Percentiles rank a stretch among this genome's conserved stretches.
Evolutionary conservation across 2,113 vertebrate species (phyloP).

Genomic region (Gobius niger): DNA sequence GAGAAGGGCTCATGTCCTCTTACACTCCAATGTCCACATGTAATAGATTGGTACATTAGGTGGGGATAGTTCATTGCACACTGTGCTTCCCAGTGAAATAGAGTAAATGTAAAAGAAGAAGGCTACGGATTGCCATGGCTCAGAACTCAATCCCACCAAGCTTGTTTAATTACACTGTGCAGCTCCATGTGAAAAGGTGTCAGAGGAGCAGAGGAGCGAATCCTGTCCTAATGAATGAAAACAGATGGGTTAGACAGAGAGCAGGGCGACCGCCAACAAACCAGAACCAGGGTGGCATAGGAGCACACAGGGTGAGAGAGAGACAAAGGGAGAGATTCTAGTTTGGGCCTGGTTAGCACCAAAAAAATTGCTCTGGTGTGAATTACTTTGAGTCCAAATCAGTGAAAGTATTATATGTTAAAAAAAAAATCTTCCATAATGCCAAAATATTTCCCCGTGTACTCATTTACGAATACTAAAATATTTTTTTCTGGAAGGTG

Average conservation of each 20-base stretch:
- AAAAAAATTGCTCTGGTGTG: too few species aligned
- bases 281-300: slow-evolving; percentile 51
- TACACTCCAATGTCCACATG: slow-evolving; percentile 6
- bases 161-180: slow-evolving; percentile 77
- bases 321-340: slow-evolving; percentile 24
- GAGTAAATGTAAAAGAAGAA: slow-evolving; percentile 41
- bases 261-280: slow-evolving; percentile 54
- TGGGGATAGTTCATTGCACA: background rate
- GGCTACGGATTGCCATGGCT: slow-evolving; percentile 30
- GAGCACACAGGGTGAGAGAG: slow-evolving; percentile 33
- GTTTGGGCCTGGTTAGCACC: too few species aligned
- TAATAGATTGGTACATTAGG: slow-evolving; percentile 18
- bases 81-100: slow-evolving; percentile 17
- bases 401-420: too few species aligned
- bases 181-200: slow-evolving; percentile 74
- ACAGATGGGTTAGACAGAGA: slow-evolving; percentile 73
- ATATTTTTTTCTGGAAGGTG: too few species aligned
- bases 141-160: slow-evolving; percentile 52
- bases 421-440: too few species aligned
- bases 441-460: too few species aligned
- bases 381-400: too few species aligned
- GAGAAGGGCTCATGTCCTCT: background rate
- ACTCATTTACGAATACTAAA: too few species aligned
- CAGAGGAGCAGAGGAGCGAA: slow-evolving; percentile 71
- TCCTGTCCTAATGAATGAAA: slow-evolving; percentile 81